Base-by-base conservation (phyloP, 2,113 vertebrate genomes). In the Corythornis vintsioides region DNA sequence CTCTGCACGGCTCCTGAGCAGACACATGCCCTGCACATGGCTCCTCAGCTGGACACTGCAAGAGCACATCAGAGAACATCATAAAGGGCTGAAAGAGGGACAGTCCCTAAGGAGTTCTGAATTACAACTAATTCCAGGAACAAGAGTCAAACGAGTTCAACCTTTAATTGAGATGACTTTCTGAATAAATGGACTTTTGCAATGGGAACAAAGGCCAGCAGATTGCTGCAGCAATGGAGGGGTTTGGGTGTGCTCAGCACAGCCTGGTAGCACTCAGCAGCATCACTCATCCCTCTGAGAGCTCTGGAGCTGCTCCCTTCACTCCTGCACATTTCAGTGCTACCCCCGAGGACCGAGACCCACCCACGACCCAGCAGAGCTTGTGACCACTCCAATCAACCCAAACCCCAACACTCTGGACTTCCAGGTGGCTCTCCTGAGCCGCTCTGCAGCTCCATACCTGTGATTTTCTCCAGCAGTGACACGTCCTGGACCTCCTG, bases 401-500 rank as follows among this genome's bases (percentile, higher is more conserved):
- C 35, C 35, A 72, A 59, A 25, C 7, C 42, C 21, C 50, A 52
- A 25, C n/a, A 67, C 60, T 80, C 57, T 38, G 35, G 35, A 48
- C 45, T 28, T 48, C 26, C 3, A 33, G 65, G 71, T 53, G 79
- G 52, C 16, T 57, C 55, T 57, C 69, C 77, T 19, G 35, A 69
- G 55, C 84, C 8, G 67, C 40, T 67, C 65, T 42, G 43, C 31
- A 77, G 33, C 57, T 63, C 72, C 97, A 93, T 88, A 99, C 99
- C 99, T 93, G 98, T 99, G 89, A 99, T 99, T 96, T 99, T 99
- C 97, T 99, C 99, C 82, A 99, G 95, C 16, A 99, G 97, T 8
- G 99, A 99, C 67, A 99, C 99, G 53, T 99, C 99, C 73, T 99
- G 99, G 25, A 99, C 99, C 97, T 99, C 99, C 96, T 99, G 99